Conservation (phyloP, 2,888 invertebrate species). For the Noctua janthe region DNA sequence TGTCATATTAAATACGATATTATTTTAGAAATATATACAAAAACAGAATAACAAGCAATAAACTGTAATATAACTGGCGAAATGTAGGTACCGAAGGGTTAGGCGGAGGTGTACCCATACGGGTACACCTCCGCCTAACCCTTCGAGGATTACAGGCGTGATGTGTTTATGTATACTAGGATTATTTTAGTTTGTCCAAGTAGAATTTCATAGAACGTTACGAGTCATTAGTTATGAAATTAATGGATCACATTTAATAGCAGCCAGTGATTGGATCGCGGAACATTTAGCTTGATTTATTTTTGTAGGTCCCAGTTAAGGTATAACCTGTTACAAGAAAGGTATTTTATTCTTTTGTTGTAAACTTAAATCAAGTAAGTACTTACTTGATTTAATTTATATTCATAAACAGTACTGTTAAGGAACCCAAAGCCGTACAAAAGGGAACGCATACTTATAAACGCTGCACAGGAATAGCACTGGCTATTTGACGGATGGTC, state of each 20-base stretch:
- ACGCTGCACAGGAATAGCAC: background rate
- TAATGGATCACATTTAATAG: constrained; percentile 31
- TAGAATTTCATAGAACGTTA: constrained; percentile 2
- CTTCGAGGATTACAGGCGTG: no score
- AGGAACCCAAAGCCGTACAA: background rate
- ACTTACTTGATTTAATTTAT: no score
- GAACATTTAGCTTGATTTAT: constrained; percentile 46
- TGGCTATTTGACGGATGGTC: no score
- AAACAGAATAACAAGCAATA: no score
- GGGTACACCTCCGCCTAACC: no score
- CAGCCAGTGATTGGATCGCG: constrained; percentile 26
- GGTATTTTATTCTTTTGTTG: background rate
- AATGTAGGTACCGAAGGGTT: no score
- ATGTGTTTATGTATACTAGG: background rate
- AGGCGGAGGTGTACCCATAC: no score
- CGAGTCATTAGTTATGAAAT: constrained; percentile 17
- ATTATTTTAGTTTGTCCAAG: background rate
- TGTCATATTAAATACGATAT: no score
- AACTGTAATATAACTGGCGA: no score
- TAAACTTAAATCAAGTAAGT: background rate
- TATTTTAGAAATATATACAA: no score
- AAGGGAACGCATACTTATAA: background rate
- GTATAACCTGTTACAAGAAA: background rate
- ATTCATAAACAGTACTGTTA: no score
- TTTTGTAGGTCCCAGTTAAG: background rate